Conservation (phyloP, 2,113 vertebrate species). For the Myiagra hebetior region DNA sequence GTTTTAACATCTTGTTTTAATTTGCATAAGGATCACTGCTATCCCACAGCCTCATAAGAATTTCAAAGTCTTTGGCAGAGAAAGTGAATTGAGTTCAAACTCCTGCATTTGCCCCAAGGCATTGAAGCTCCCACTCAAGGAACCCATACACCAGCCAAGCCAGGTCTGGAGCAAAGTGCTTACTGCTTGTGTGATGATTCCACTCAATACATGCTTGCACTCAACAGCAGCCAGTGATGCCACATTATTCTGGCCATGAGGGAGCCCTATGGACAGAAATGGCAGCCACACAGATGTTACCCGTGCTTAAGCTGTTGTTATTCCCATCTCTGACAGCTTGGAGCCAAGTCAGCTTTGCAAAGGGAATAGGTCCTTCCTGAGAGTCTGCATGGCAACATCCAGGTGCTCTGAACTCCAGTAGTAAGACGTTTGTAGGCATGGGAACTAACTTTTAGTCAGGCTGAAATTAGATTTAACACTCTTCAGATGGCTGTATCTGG, state of each 20-base stretch:
- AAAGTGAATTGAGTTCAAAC: not conserved
- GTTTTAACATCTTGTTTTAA: not conserved
- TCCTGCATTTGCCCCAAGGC: accelerated
- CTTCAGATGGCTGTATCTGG: not conserved
- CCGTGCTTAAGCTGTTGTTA: accelerated
- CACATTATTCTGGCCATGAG: too few relatives aligned
- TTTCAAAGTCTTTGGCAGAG: not conserved
- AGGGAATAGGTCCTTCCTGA: not conserved
- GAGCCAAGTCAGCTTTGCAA: not conserved
- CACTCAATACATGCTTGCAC: accelerated
- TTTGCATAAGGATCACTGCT: not conserved
- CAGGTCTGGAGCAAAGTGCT: not conserved
- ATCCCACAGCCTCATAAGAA: not conserved
- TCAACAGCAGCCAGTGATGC: not conserved
- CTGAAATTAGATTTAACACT: not conserved
- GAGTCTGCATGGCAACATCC: not conserved
- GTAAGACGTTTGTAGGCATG: accelerated
- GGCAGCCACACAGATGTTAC: accelerated
- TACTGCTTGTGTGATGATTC: not conserved
- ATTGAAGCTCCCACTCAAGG: not conserved
- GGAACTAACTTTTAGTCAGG: not conserved
- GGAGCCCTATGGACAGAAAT: not conserved
- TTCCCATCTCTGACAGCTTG: not conserved
- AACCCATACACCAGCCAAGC: not conserved
- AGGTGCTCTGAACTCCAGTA: not conserved